These are phyloP conservation scores for Micronycteris hirsuta DNA, from an alignment of 2,113 vertebrate genomes.

Conservation along the genomic window DNA sequence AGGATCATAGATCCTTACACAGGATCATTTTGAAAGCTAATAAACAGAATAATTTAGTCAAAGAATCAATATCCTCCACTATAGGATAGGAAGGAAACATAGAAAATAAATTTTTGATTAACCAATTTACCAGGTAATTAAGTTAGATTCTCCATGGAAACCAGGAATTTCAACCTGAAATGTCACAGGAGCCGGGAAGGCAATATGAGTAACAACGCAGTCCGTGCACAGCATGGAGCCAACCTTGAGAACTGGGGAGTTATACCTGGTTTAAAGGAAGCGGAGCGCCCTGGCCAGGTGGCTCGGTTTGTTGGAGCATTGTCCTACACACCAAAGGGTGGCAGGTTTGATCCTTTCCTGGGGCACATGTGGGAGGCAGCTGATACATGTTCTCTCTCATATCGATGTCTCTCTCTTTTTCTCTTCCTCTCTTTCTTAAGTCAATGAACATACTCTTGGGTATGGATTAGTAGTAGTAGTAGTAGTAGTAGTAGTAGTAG, in stretches of 20 bases:
- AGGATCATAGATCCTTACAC: not conserved
- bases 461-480: too few relatives aligned
- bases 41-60: not conserved
- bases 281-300: too few relatives aligned
- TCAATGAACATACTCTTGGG: too few relatives aligned
- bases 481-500: too few relatives aligned
- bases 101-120: not conserved
- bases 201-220: not conserved
- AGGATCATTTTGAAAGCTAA: conserved; percentile 3
- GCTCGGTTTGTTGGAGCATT: too few relatives aligned
- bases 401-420: too few relatives aligned
- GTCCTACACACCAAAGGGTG: too few relatives aligned
- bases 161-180: not conserved
- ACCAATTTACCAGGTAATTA: not conserved
- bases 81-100: not conserved
- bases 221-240: accelerated
- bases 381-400: too few relatives aligned
- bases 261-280: not conserved
- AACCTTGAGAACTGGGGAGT: not conserved
- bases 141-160: not conserved
- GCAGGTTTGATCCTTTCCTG: too few relatives aligned
- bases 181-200: not conserved
- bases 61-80: not conserved
- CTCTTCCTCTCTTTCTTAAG: too few relatives aligned
- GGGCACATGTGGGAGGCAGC: too few relatives aligned